Base-by-base conservation (phyloP, 2,797 vertebrate genomes). In the Semaprochilodus insignis region DNA sequence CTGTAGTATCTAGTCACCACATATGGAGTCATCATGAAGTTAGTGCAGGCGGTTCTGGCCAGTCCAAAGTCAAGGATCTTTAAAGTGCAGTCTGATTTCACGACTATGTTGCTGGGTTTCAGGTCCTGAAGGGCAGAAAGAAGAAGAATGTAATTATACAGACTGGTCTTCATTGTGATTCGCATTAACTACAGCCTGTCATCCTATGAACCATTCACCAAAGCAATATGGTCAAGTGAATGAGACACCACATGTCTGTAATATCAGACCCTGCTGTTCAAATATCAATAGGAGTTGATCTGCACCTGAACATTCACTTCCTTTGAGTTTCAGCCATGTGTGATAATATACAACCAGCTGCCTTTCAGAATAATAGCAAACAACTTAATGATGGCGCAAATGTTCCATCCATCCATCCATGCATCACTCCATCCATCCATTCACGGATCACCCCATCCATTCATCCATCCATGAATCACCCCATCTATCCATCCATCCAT, bases 1-100 rank as follows among this genome's bases (percentile, higher is more conserved):
- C 97, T 94, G 91, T 99, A 99, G 90, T 99, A 99, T 83, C 98
- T 94, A 0, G 98, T 99, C 86, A 99, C 98, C 85, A 99, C 98
- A 0, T 99, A 99, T 0, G 98, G 98, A 2, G 98, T 99, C 98
- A 99, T 99, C 98, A 99, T 99, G 87, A 99, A 99, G 93, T 98
- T 99, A 82, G 98, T 99, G 91, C 97, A 98, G 0, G 98, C 98
- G 2, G 97, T 98, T 86, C 98, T 93, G 10, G 98, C 98, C 92
- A 99, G 91, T 78, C 97, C 97, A 85, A 99, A 99, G 92, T 99
- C 98, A 90, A 99, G 94, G 91, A 99, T 98, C 95, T 99, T 99
- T 88, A 99, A 94, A 0, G 97, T 98, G 91, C 98, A 99, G 88
- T 99, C 98, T 14, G 98, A 97, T 87, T 98, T 98, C 82, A 99